A percentile compares a stretch with the other conserved stretches of the same genome.
These are phyloP conservation scores for Luperina testacea DNA, from an alignment of 2,888 invertebrate genomes.

Conservation along the genomic window DNA sequence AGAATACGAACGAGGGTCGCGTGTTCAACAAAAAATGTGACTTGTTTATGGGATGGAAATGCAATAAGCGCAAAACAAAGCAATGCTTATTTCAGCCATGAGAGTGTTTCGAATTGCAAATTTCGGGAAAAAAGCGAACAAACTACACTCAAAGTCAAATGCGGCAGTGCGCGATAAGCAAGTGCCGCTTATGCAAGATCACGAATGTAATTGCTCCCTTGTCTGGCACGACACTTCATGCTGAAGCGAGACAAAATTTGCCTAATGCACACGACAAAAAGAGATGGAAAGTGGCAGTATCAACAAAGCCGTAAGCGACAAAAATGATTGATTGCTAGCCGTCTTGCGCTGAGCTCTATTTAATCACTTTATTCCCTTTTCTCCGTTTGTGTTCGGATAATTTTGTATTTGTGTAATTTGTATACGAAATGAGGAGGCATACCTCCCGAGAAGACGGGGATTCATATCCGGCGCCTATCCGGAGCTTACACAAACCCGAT, in stretches of 20 bases:
- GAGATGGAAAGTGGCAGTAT: constrained; percentile 78
- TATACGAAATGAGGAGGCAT: constrained; percentile 88
- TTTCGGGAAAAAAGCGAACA: constrained; percentile 86
- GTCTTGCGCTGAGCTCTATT: constrained; percentile 90
- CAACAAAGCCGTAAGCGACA: constrained; percentile 88
- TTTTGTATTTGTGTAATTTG: constrained; percentile 90
- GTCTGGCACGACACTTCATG: constrained; percentile 90
- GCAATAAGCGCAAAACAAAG: constrained; percentile 74
- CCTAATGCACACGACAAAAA: constrained; percentile 72
- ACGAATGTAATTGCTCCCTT: constrained; percentile 91
- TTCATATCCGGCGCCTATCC: constrained; percentile 85
- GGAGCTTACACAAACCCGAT: constrained; percentile 78
- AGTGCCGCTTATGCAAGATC: constrained; percentile 91
- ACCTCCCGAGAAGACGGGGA: constrained; percentile 81
- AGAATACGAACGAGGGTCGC: constrained; percentile 56
- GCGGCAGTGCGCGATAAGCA: constrained; percentile 89
- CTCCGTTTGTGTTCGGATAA: constrained; percentile 90
- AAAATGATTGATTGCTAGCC: constrained; percentile 90
- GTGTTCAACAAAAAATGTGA: constrained; percentile 56
- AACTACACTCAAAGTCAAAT: constrained; percentile 89
- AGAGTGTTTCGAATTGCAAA: constrained; percentile 89
- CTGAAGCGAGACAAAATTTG: constrained; percentile 82
- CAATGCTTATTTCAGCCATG: constrained; percentile 78
- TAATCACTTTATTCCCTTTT: constrained; percentile 91
- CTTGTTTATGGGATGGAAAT: constrained; percentile 66